These are phyloP conservation scores for Muscina levida DNA, from an alignment of 2,888 invertebrate species.

Conservation along the genomic window DNA sequence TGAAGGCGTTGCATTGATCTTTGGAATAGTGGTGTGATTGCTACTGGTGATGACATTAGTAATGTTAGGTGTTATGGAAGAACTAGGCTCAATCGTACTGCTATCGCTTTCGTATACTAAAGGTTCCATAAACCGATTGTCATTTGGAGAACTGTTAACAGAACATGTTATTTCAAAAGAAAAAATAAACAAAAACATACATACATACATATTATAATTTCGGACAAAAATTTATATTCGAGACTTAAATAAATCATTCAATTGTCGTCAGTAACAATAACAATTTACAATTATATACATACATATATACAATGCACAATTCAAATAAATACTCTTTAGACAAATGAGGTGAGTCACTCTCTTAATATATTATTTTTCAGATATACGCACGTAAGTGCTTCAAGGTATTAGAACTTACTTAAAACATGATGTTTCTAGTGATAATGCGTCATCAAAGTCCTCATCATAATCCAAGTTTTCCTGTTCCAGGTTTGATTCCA, in stretches of 20 bases:
- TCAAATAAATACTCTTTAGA: too few species aligned
- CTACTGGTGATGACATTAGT: neutral
- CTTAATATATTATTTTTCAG: too few species aligned
- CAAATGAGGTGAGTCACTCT: too few species aligned
- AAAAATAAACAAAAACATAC: too few species aligned
- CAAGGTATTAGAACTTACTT: constrained; percentile 64
- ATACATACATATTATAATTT: too few species aligned
- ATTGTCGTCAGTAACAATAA: too few species aligned
- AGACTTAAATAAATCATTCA: too few species aligned
- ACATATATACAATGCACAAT: too few species aligned
- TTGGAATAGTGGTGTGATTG: neutral
- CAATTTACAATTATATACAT: too few species aligned
- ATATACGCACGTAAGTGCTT: too few species aligned
- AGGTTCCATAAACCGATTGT: constrained; percentile 67
- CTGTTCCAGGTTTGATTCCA: constrained; percentile 68
- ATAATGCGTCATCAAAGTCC: constrained; percentile 66
- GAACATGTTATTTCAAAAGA: neutral
- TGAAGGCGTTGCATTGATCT: neutral
- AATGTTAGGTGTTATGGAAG: neutral
- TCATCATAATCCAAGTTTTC: constrained; percentile 67
- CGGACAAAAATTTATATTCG: too few species aligned
- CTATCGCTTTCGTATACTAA: constrained; percentile 12
- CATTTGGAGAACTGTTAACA: constrained; percentile 67
- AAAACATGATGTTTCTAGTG: constrained; percentile 70
- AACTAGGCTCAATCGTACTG: neutral